These are phyloP conservation scores for Calosoma granatense DNA, from an alignment of 1,140 invertebrate species.

Conservation along the genomic window DNA sequence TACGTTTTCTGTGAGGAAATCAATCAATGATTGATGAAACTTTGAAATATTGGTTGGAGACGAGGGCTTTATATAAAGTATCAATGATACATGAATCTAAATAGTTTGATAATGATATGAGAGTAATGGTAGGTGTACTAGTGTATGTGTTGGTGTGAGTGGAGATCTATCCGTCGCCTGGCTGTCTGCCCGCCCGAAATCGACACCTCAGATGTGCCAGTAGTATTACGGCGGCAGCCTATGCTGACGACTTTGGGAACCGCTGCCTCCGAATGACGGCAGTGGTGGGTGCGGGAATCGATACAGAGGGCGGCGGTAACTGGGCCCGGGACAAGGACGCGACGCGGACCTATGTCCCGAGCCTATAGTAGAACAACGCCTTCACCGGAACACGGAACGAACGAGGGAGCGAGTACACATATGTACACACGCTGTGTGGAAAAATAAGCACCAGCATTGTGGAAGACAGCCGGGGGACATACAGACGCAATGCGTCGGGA, in stretches of 20 bases:
- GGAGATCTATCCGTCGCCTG: neutral
- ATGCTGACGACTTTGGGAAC: no score
- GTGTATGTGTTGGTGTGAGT: neutral
- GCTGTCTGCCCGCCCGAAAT: neutral
- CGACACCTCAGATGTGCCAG: neutral
- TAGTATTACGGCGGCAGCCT: neutral
- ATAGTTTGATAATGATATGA: no score
- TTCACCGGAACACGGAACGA: no score
- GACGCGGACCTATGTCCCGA: neutral
- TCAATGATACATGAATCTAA: no score
- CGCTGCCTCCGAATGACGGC: no score
- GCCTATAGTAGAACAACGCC: neutral
- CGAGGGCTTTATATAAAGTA: no score
- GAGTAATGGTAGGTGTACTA: neutral
- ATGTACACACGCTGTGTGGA: no score
- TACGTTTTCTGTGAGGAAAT: no score
- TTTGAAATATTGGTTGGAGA: no score
- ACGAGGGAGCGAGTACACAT: no score
- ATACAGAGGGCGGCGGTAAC: slow-evolving; percentile 2
- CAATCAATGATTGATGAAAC: no score
- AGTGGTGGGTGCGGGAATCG: slow-evolving; percentile 3
- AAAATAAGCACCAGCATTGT: neutral
- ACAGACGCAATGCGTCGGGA: neutral
- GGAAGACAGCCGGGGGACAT: neutral
- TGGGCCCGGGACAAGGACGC: neutral